These are phyloP conservation scores for Trachymyrmex cornetzi DNA, from an alignment of 1,140 invertebrate species.

Conservation along the genomic window DNA sequence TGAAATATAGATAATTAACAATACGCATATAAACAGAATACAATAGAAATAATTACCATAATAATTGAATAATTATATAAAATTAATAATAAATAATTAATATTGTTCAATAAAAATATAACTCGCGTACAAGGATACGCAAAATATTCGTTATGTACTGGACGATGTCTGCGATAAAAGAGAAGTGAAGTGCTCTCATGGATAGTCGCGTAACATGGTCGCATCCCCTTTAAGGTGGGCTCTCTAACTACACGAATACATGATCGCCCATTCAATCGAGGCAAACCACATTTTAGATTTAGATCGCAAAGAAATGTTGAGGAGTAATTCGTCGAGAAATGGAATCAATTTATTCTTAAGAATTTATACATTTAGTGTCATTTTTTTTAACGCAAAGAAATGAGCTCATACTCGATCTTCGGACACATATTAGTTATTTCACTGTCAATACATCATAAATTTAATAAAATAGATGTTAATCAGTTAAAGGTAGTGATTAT, in stretches of 20 bases:
- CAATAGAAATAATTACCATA: neutral
- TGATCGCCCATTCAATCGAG: conserved; percentile 43
- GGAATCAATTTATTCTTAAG: conserved; percentile 10
- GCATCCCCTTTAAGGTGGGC: conserved; percentile 52
- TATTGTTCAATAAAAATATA: conserved; percentile 8
- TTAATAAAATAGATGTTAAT: conserved; percentile 6
- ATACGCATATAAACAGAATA: neutral
- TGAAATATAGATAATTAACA: conserved; percentile 7
- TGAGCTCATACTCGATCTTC: neutral
- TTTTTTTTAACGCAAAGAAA: neutral
- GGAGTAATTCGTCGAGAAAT: conserved; percentile 21
- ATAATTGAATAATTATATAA: conserved; percentile 16
- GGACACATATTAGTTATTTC: neutral
- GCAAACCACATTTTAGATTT: conserved; percentile 22
- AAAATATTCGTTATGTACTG: neutral
- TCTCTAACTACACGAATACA: conserved; percentile 37
- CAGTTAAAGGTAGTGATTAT: neutral
- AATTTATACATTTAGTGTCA: neutral
- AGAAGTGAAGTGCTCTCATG: conserved; percentile 10
- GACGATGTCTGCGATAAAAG: neutral
- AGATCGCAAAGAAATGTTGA: conserved; percentile 32
- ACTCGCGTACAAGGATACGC: neutral
- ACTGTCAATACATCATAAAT: neutral
- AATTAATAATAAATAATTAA: conserved; percentile 28
- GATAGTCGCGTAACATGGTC: conserved; percentile 35